phyloP scores from a whole-genome alignment of 2,113 vertebrate species.

The Calonectris borealis region DNA sequence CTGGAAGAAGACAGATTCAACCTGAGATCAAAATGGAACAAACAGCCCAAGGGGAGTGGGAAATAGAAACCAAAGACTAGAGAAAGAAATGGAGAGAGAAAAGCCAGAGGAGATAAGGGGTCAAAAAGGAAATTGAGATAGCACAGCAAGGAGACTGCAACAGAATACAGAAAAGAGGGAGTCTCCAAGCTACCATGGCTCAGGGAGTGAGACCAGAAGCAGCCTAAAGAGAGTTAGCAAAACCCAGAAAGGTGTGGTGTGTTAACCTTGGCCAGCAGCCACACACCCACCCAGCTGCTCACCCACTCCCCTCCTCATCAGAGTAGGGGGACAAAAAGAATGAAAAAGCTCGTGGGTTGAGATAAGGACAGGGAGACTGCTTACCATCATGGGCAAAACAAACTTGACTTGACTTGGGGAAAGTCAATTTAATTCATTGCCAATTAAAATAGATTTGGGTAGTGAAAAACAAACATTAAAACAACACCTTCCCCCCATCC shows the following conservation, averaged over 20 bases:
- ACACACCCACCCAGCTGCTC: background rate
- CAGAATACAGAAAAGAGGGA: background rate
- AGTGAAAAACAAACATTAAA: background rate
- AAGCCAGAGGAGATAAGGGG: background rate
- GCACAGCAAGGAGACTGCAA: background rate
- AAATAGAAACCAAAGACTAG: background rate
- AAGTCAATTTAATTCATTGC: background rate
- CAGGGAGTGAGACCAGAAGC: background rate
- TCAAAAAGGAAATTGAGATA: background rate
- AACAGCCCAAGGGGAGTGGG: background rate
- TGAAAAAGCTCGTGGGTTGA: background rate
- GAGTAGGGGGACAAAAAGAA: background rate
- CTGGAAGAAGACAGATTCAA: background rate
- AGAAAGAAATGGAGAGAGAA: background rate
- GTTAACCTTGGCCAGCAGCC: background rate
- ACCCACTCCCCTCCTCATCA: background rate
- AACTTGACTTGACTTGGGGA: background rate
- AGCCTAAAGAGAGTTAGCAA: background rate
- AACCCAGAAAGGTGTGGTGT: background rate
- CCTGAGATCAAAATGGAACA: background rate
- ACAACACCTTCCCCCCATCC: fast-evolving
- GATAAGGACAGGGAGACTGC: no score
- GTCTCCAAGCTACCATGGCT: background rate
- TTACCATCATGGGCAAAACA: background rate
- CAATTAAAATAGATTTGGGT: background rate